Conservation (phyloP, 1,140 invertebrate species). For the Ruditapes philippinarum region DNA sequence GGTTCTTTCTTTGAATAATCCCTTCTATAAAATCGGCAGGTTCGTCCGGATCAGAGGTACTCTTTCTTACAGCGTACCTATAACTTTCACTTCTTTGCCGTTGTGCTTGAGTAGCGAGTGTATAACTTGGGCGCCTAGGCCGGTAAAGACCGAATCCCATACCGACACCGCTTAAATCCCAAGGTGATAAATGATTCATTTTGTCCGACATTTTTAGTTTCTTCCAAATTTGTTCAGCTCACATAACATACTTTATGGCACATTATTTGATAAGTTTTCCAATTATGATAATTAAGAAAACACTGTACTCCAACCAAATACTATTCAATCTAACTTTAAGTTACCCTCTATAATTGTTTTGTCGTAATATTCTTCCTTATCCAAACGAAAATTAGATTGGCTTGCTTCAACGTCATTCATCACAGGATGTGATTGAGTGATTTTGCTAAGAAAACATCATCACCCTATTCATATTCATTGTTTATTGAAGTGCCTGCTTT, state of each 20-base stretch:
- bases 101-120: conserved; percentile 82
- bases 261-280: no score
- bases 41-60: conserved; percentile 73
- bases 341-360: no score
- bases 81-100: conserved; percentile 85
- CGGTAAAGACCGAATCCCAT: conserved; percentile 85
- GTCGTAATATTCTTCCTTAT: no score
- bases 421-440: background rate
- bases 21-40: conserved; percentile 83
- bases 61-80: conserved; percentile 81
- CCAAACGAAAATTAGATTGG: background rate
- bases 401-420: background rate
- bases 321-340: no score
- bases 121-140: conserved; percentile 84
- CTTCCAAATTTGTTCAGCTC: background rate
- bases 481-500: background rate
- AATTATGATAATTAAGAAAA: no score
- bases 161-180: conserved; percentile 81
- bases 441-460: background rate
- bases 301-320: no score
- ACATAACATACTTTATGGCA: background rate
- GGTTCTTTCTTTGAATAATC: conserved; percentile 76
- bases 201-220: conserved; percentile 15
- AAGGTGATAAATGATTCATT: conserved; percentile 79
- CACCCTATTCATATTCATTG: background rate